These are phyloP conservation scores for Epizoanthus rinbou DNA, from an alignment of 92 coral and sea anemone genomes.

Conservation along the genomic window DNA sequence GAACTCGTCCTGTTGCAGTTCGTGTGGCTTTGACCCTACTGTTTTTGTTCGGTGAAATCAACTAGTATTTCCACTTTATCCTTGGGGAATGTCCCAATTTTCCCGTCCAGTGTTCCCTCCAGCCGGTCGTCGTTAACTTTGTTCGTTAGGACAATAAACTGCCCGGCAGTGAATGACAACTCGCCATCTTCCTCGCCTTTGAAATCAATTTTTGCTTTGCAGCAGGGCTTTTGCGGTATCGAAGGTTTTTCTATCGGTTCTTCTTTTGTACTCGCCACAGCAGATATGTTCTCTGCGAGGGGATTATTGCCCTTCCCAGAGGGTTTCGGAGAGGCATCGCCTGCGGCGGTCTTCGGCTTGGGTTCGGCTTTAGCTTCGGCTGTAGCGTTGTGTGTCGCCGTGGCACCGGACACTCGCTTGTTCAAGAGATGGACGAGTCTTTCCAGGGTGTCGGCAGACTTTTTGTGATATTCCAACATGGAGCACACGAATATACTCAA, in stretches of 20 bases:
- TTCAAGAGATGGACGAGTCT: conserved; percentile 65
- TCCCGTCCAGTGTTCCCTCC: conserved; percentile 84
- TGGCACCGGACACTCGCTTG: conserved; percentile 76
- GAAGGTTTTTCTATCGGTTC: conserved; percentile 31
- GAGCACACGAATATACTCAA: conserved; percentile 75
- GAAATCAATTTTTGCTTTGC: conserved; percentile 76
- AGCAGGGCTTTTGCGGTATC: conserved; percentile 65
- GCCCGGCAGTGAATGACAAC: conserved; percentile 69
- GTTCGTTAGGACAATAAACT: conserved; percentile 66
- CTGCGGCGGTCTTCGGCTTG: conserved; percentile 25
- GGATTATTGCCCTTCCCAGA: conserved; percentile 86
- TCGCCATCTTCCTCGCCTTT: conserved; percentile 73
- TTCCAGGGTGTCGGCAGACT: conserved; percentile 83
- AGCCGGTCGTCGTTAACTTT: conserved; percentile 63
- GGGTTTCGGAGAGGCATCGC: conserved; percentile 31
- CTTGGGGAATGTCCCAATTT: conserved; percentile 68
- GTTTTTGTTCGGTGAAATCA: conserved; percentile 50
- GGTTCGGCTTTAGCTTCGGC: conserved; percentile 34
- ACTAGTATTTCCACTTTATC: conserved; percentile 66
- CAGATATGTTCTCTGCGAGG: conserved; percentile 70
- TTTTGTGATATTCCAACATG: conserved; percentile 83
- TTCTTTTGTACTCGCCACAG: neutral
- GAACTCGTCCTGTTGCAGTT: neutral
- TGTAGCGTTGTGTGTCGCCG: conserved; percentile 48
- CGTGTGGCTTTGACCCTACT: neutral